Evolutionary conservation across 2,113 vertebrate genomes (phyloP).

Genomic region (Lanius ludovicianus): DNA sequence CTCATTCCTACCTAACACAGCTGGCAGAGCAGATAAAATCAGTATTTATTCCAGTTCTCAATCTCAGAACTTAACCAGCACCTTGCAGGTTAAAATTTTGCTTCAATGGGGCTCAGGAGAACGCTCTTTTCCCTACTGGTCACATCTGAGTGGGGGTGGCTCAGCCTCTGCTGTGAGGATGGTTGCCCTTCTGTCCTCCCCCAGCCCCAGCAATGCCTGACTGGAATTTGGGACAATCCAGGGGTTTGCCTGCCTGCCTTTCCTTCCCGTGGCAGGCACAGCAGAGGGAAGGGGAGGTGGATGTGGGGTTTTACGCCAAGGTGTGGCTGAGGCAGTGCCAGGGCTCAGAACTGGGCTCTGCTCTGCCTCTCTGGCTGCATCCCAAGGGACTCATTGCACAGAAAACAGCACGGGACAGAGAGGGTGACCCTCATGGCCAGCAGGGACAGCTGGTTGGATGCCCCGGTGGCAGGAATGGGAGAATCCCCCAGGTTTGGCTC

Average conservation of each 20-base stretch:
- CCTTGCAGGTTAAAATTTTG: not conserved
- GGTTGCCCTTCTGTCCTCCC: not conserved
- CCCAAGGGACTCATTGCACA: accelerated
- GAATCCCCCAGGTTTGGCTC: not conserved
- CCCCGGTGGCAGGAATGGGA: not conserved
- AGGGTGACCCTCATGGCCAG: not conserved
- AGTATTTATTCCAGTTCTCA: not conserved
- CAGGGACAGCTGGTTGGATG: not conserved
- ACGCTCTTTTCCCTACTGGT: not conserved
- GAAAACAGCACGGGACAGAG: not conserved
- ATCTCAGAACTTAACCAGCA: not conserved
- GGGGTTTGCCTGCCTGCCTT: not conserved
- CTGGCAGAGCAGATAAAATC: not conserved
- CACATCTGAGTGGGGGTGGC: not conserved
- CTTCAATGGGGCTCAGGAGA: not conserved
- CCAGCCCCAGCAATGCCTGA: not conserved
- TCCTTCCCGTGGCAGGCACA: accelerated
- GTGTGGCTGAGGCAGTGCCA: not conserved
- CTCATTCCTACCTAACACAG: not conserved
- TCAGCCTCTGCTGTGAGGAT: not conserved
- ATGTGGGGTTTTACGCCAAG: accelerated
- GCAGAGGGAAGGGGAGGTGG: not conserved
- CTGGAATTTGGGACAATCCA: accelerated
- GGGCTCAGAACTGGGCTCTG: not conserved
- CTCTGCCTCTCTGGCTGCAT: not conserved